Evolutionary conservation across 2,113 vertebrate genomes (phyloP).

Genomic region (Ondatra zibethicus): DNA sequence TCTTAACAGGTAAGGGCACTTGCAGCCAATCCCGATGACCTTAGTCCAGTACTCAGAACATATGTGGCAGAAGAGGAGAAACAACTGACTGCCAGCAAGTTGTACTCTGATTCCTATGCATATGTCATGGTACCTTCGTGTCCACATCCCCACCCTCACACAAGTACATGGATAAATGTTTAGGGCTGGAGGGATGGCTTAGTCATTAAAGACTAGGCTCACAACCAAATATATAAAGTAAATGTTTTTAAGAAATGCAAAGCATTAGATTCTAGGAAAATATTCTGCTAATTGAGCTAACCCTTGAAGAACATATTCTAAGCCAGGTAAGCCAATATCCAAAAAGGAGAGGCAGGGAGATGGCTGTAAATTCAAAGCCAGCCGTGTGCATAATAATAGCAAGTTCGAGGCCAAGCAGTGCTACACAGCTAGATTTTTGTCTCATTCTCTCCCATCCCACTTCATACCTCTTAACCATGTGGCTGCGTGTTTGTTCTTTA

Average conservation of each 20-base stretch:
- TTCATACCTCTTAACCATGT: background rate
- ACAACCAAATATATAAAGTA: background rate
- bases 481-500: constrained; percentile 29
- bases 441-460: too few relatives aligned
- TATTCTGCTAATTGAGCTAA: background rate
- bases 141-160: background rate
- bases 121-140: background rate
- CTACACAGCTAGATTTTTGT: background rate
- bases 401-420: background rate
- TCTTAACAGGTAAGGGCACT: background rate
- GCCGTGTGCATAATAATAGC: background rate
- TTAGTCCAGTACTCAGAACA: background rate
- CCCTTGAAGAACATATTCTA: background rate
- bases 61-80: background rate
- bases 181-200: background rate
- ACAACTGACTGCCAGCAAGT: background rate
- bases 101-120: background rate
- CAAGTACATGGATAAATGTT: background rate
- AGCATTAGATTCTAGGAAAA: background rate
- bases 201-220: too few relatives aligned
- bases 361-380: background rate
- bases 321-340: background rate
- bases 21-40: background rate
- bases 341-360: background rate
- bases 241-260: background rate